phyloP scores from a whole-genome alignment of 1,140 invertebrate species.

The Sinonovacula constricta region DNA sequence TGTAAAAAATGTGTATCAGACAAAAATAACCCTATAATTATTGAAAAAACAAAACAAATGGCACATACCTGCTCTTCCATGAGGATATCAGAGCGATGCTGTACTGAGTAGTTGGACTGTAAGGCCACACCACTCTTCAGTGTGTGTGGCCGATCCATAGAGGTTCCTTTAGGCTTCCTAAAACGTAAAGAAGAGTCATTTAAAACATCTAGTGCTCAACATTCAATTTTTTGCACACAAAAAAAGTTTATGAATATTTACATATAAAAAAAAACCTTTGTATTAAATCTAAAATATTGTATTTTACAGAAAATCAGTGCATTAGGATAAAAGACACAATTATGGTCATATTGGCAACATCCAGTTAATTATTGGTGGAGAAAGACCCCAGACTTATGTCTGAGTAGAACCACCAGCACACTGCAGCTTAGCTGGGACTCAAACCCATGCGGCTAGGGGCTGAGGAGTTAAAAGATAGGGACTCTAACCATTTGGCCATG shows the following conservation, averaged over 20 bases:
- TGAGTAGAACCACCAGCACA: no score
- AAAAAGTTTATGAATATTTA: background rate
- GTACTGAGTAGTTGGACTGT: constrained; percentile 67
- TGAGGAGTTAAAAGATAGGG: no score
- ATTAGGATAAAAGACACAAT: background rate
- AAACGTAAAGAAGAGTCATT: no score
- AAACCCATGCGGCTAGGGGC: no score
- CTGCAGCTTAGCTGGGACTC: no score
- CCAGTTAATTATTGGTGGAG: no score
- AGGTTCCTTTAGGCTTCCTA: no score
- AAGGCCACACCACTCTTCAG: constrained; percentile 59
- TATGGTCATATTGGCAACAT: background rate
- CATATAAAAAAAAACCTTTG: background rate
- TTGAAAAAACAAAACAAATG: no score
- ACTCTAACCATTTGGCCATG: no score
- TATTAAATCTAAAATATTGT: background rate
- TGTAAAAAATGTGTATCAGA: no score
- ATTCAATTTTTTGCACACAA: background rate
- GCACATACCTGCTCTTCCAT: constrained; percentile 72
- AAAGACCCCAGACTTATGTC: no score
- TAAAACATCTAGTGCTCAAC: background rate
- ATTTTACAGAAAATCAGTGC: background rate
- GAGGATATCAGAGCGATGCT: constrained; percentile 73
- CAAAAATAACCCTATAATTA: no score
- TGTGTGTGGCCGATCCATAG: constrained; percentile 54